Evolutionary conservation across 2,888 invertebrate genomes (phyloP), one percentile per base, ranked within the genome.

Genomic region (Dinocampus coccinellae): DNA sequence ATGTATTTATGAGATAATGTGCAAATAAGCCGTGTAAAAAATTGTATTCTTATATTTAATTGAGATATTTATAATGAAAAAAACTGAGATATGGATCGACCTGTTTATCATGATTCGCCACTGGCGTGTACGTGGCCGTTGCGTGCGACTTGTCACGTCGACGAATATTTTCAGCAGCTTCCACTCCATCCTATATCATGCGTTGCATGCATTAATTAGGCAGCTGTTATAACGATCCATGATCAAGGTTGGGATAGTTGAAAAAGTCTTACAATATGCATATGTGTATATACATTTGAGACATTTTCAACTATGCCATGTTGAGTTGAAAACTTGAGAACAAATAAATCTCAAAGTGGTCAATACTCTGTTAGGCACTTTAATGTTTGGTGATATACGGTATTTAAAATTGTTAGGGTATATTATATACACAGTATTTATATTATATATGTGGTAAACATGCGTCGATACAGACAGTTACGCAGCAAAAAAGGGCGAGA

Each of bases 91-190:
- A 86, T 85, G 82, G 83, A 82, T 85, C 85, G 85, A 86, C 86
- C 86, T 86, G 86, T 83, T 85, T 84, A 80, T 86, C 86, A 85
- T 85, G 85, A 83, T 86, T 86, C 81, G 85, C 85, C 86, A 86
- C 83, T 82, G 84, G 86, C 85, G 83, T 85, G 85, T 86, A 86
- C 85, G 81, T 82, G 81, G 85, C 84, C 85, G 83, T 84, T 81
- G 85, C 85, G 81, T 83, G 83, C 82, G 84, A 81, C 81, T 82
- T 81, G 81, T 86, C 85, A 82, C 84, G 83, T 81, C 82, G 85
- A 78, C 82, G 85, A 83, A 82, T 84, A 85, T 80, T 84, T 84
- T 85, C 86, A 79, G 83, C 84, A 80, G 83, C 82, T 82, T 84
- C 86, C 81, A 83, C 83, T 86, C 85, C 86, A 76, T 84, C 86